Evolutionary conservation across 64 coral and sea anemone genomes (phyloP), one percentile per base, ranked within the genome.

Genomic region (Stichodactyla mertensii): DNA sequence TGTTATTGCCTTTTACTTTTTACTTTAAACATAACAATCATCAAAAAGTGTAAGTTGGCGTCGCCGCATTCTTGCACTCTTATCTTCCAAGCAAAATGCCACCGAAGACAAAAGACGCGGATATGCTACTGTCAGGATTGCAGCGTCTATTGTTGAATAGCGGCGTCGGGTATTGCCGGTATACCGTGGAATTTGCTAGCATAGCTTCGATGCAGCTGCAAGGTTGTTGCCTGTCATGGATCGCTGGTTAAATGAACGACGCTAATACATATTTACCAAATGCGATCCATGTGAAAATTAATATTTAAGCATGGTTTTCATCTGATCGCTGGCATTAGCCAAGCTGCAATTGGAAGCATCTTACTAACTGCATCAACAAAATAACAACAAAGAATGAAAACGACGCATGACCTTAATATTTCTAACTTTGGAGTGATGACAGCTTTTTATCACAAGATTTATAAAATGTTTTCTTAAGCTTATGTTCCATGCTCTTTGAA

Each of bases 101-200:
- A 74, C 10, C 69, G 4, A 23, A 74, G 36, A 74, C 69, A 81
- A 81, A 20, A 16, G 78, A 81, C 78, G 78, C 78, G 14, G 53
- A 81, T 23, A 19, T 81, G 4, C 78, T 74, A 10, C 10, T 74
- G 69, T 74, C 69, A 74, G 10, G 69, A 81, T 81, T 52, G 78
- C 78, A 81, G 78, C 78, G 78, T 81, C 78, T 20, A 81, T 81
- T 81, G 78, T 81, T 55, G 18, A 52, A 55, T 66, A n/a, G 16
- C 54, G 53, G 78, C 78, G 78, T 81, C 78, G 31, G 27, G 52
- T 81, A 81, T 74, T 74, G 69, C 36, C 16, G 52, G 77, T 2
- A 71, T 7, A 19, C 67, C 0, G 18, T 80, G 77, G 77, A 51
- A 80, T 20, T 81, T 19, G 15, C 51, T 28, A 81, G 36, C 27